Conservation (phyloP, 2,113 vertebrate genomes). For the Scatophagus argus region DNA sequence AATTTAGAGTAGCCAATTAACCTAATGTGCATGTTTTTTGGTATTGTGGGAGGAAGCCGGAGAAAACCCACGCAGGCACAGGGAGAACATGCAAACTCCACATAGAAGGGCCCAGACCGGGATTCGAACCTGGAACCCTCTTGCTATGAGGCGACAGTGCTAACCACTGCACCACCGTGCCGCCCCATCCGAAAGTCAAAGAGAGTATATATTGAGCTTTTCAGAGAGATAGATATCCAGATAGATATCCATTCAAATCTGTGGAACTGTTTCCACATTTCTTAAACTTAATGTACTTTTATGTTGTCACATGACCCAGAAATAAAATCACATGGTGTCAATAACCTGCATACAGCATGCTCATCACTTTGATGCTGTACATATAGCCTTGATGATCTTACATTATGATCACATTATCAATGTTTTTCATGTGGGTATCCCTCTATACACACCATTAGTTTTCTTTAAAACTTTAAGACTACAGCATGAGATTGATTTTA, state of each 20-base stretch:
- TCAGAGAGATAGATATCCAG: too few relatives aligned
- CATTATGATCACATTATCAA: conserved; percentile 16
- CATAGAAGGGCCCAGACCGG: too few relatives aligned
- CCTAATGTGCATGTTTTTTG: too few relatives aligned
- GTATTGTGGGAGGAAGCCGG: too few relatives aligned
- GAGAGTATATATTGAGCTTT: too few relatives aligned
- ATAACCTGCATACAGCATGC: not conserved
- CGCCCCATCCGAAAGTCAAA: too few relatives aligned
- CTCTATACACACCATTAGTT: conserved; percentile 14
- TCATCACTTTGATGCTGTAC: not conserved
- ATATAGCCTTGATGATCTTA: not conserved
- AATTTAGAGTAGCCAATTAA: too few relatives aligned
- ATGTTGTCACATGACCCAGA: not conserved
- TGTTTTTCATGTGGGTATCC: conserved; percentile 18
- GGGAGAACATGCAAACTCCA: too few relatives aligned
- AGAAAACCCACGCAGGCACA: too few relatives aligned
- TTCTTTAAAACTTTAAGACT: conserved; percentile 29
- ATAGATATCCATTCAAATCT: not conserved
- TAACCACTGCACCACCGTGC: too few relatives aligned
- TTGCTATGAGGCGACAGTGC: too few relatives aligned
- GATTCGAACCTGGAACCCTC: too few relatives aligned
- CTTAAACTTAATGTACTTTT: not conserved
- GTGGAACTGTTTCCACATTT: not conserved
- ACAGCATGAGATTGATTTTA: conserved; percentile 34
- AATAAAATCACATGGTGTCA: not conserved